These are phyloP conservation scores for Zaprionus obscuricornis DNA, from an alignment of 2,888 invertebrate genomes.

Conservation along the genomic window DNA sequence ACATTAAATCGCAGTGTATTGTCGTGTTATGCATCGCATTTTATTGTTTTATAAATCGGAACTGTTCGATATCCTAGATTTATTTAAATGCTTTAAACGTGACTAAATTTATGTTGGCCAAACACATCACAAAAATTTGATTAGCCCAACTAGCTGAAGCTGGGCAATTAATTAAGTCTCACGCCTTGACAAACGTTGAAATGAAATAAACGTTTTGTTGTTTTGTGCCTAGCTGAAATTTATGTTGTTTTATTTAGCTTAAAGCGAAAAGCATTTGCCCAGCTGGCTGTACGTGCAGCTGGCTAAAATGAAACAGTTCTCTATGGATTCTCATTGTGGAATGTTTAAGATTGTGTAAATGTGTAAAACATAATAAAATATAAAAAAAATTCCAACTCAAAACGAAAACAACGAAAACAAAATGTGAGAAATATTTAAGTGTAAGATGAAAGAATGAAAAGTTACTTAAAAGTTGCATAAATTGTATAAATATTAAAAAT, in stretches of 20 bases:
- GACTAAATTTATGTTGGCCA: conserved; percentile 76
- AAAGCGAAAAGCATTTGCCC: conserved; percentile 21
- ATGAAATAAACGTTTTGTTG: conserved; percentile 27
- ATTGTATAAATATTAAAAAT: no score
- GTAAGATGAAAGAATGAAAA: conserved; percentile 1
- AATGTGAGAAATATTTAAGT: conserved; percentile 2
- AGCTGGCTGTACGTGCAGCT: conserved; percentile 7
- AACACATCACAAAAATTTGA: conserved; percentile 41
- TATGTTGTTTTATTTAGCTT: conserved; percentile 63
- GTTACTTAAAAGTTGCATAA: neutral
- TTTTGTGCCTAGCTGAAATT: conserved; percentile 43
- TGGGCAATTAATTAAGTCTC: conserved; percentile 50
- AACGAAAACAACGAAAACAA: no score
- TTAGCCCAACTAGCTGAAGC: conserved; percentile 35
- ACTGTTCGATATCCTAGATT: conserved; percentile 45
- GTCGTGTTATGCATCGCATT: conserved; percentile 9
- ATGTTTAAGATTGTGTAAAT: conserved; percentile 34
- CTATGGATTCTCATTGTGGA: conserved; percentile 31
- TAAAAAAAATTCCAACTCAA: no score
- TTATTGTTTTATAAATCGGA: neutral
- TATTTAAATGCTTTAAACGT: conserved; percentile 78
- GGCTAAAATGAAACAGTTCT: conserved; percentile 36
- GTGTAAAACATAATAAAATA: neutral
- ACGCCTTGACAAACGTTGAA: conserved; percentile 36
- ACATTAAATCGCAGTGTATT: conserved; percentile 21